Percentiles rank a stretch among this genome's conserved stretches.
These are phyloP conservation scores for Takifugu rubripes DNA, from an alignment of 2,797 vertebrate species.

Conservation along the genomic window DNA sequence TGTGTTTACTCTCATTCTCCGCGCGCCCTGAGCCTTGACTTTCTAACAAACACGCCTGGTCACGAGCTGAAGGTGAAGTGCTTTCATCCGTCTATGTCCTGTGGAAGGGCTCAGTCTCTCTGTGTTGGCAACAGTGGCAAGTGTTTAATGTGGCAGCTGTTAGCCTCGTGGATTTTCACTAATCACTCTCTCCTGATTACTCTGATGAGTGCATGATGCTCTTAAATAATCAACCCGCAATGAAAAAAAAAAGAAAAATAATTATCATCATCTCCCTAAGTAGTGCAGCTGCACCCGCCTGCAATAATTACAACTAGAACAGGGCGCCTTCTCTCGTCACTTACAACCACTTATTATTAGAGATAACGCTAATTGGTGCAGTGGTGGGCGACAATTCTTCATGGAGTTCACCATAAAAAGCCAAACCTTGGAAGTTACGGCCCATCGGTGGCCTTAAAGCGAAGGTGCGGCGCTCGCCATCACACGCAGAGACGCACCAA, in stretches of 20 bases:
- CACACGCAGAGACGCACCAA: constrained; percentile 56
- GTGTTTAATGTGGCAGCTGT: constrained; percentile 81
- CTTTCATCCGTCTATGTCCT: constrained; percentile 60
- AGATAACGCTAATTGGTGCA: constrained; percentile 75
- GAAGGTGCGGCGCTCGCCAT: constrained; percentile 67
- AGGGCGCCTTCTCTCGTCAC: constrained; percentile 74
- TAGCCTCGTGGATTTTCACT: constrained; percentile 78
- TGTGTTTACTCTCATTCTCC: constrained; percentile 51
- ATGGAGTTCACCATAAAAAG: constrained; percentile 70
- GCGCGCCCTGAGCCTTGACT: constrained; percentile 59
- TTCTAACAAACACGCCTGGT: constrained; percentile 65
- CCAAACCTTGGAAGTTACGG: constrained; percentile 71
- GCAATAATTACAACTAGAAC: constrained; percentile 78
- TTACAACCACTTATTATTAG: constrained; percentile 79
- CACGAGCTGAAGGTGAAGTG: constrained; percentile 71
- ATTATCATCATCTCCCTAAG: constrained; percentile 81
- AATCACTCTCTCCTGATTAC: constrained; percentile 83
- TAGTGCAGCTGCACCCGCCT: constrained; percentile 79
- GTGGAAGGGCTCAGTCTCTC: constrained; percentile 61
- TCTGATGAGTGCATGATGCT: constrained; percentile 81
- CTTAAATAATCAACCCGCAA: constrained; percentile 81
- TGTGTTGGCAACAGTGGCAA: constrained; percentile 75
- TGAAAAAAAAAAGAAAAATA: constrained; percentile 75
- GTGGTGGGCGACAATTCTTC: constrained; percentile 71
- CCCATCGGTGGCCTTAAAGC: constrained; percentile 66